Conservation (phyloP, 2,888 invertebrate species). For the Branchipolynoe longqiensis region DNA sequence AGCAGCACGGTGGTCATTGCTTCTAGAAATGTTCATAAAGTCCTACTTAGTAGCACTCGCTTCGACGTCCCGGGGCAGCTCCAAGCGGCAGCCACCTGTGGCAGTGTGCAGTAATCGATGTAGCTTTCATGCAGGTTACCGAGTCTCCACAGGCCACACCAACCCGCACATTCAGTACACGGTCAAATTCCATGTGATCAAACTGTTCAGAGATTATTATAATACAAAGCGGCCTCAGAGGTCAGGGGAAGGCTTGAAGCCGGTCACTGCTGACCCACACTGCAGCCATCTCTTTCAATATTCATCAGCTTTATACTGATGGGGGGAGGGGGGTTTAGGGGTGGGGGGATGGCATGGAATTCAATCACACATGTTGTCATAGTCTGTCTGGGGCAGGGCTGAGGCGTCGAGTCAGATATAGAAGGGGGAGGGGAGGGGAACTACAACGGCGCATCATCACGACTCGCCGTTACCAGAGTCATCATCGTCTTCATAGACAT, state of each 20-base stretch:
- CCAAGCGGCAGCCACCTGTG: background rate
- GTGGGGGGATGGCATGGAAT: slow-evolving; percentile 31
- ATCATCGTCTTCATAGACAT: slow-evolving; percentile 73
- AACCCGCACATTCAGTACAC: slow-evolving; percentile 6
- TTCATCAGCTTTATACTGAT: background rate
- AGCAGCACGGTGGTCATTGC: slow-evolving; percentile 10
- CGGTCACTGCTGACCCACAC: too few species aligned
- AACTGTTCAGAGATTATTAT: background rate
- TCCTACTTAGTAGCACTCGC: slow-evolving; percentile 15
- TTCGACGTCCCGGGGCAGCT: background rate
- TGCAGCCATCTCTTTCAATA: background rate
- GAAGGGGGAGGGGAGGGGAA: slow-evolving; percentile 18
- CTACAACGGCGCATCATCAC: slow-evolving; percentile 59
- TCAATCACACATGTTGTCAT: slow-evolving; percentile 18
- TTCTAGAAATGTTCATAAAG: slow-evolving; percentile 7
- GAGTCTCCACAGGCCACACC: background rate
- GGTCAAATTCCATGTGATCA: slow-evolving; percentile 31
- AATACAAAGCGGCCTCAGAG: slow-evolving; percentile 18
- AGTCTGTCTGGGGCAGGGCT: slow-evolving; percentile 29
- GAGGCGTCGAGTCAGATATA: slow-evolving; percentile 33
- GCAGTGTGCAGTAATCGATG: background rate
- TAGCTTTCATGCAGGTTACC: slow-evolving; percentile 13
- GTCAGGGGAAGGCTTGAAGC: background rate
- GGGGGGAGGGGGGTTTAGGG: too few species aligned
- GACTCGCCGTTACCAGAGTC: slow-evolving; percentile 70